These are phyloP conservation scores for Hydrozoanthus tunicans DNA, from an alignment of 64 coral and sea anemone genomes.

Conservation along the genomic window DNA sequence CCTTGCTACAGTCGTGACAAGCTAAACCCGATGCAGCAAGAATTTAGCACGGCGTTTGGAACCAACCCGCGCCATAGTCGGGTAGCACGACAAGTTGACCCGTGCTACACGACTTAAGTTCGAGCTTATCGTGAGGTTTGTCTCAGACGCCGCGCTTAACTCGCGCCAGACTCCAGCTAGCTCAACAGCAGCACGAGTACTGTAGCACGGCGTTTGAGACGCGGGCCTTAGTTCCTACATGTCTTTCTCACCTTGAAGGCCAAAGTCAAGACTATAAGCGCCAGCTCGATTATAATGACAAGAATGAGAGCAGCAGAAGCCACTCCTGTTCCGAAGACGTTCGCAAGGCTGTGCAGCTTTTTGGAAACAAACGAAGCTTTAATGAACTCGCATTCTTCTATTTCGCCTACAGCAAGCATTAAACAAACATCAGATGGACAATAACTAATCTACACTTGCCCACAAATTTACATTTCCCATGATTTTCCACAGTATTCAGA, in stretches of 20 bases:
- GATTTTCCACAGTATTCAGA: not conserved
- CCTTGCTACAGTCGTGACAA: too few species aligned
- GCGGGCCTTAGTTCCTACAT: too few species aligned
- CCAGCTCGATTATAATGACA: constrained; percentile 20
- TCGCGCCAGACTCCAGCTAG: too few species aligned
- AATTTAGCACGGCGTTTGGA: too few species aligned
- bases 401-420: constrained; percentile 13
- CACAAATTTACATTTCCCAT: not conserved
- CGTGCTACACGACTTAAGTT: too few species aligned
- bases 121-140: too few species aligned
- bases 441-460: not conserved
- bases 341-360: constrained; percentile 18
- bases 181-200: too few species aligned
- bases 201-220: too few species aligned
- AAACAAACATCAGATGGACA: not conserved
- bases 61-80: too few species aligned
- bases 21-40: too few species aligned
- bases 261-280: constrained; percentile 8
- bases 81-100: too few species aligned
- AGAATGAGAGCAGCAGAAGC: not conserved
- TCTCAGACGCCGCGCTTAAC: too few species aligned
- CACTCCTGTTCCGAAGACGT: not conserved
- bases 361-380: constrained; percentile 36
- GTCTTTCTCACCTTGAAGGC: constrained; percentile 26
- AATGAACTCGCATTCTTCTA: constrained; percentile 47